phyloP scores from a whole-genome alignment of 2,113 vertebrate species.

The Scalopus aquaticus region DNA sequence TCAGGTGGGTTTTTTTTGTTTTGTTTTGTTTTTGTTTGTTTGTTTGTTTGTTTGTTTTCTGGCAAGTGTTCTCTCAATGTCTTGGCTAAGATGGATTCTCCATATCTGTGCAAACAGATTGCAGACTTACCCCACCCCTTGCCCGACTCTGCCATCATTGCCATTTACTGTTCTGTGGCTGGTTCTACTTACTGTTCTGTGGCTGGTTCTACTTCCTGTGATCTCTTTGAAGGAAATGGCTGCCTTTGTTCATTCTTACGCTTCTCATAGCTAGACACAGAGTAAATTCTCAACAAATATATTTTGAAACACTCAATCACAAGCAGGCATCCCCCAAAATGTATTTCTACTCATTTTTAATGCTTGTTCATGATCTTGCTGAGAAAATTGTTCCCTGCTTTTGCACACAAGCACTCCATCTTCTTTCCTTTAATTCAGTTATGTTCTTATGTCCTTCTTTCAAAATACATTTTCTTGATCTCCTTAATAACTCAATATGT shows the following conservation, averaged over 20 bases:
- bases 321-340: neutral
- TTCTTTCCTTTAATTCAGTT: neutral
- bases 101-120: neutral
- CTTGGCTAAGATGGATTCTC: neutral
- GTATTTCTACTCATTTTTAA: neutral
- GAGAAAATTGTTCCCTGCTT: neutral
- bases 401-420: neutral
- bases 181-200: neutral
- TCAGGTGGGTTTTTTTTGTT: neutral
- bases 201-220: neutral
- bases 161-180: neutral
- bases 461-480: neutral
- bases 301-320: neutral
- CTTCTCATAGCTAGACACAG: neutral
- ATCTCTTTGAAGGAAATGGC: neutral
- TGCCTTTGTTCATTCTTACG: neutral
- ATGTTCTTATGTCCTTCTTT: neutral
- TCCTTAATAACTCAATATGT: neutral
- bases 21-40: no score
- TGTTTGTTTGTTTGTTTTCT: no score
- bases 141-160: no score
- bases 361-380: neutral
- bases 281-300: neutral
- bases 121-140: neutral
- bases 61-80: neutral